Evolutionary conservation across 2,797 vertebrate species (phyloP), one percentile per base, ranked within the genome.

Genomic region (Spheniscus humboldti): DNA sequence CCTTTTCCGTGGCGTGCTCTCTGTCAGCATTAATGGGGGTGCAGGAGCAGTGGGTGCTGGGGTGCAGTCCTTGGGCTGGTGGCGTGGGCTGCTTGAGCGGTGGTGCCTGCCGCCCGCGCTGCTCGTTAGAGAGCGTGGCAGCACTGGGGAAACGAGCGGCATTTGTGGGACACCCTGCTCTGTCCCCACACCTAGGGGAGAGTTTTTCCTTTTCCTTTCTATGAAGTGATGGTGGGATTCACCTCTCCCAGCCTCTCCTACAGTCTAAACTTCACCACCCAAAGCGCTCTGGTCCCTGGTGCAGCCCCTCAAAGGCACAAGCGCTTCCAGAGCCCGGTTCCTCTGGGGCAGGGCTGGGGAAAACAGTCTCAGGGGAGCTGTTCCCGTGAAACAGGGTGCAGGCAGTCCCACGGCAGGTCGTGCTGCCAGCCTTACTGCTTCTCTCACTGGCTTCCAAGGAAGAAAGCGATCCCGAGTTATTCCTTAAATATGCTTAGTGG

Each of bases 1-100:
- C 22, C 13, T 35, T 68, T 45, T 14, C 55, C 1, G 2, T 9
- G 55, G 35, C 5, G 0, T 6, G 30, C 15, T 11, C 20, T 18
- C 50, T 10, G 69, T n/a, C 50, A 19, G 52, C n/a, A 8, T 18
- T 18, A 23, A 8, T 1, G 3, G 50, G 48, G 41, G 39, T 27
- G 59, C 28, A 33, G 48, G 31, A 30, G 67, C 67, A 15, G 2
- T 3, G 10, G 80, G 56, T 37, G 57, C 47, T 20, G 37, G 47
- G 67, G 56, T 19, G 59, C 69, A 9, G 47, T 16, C 35, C 23
- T 25, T 2, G 10, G 74, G 59, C 22, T 16, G 59, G 47, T 2
- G 23, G 59, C 3, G 8, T 1, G 17, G 43, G 53, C 35, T 35
- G 43, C 53, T 50, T 17, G 25, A 52, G 53, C 18, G 62, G 62